These are phyloP conservation scores for Drosophila grimshawi DNA, from an alignment of 1,140 invertebrate genomes.

Conservation along the genomic window DNA sequence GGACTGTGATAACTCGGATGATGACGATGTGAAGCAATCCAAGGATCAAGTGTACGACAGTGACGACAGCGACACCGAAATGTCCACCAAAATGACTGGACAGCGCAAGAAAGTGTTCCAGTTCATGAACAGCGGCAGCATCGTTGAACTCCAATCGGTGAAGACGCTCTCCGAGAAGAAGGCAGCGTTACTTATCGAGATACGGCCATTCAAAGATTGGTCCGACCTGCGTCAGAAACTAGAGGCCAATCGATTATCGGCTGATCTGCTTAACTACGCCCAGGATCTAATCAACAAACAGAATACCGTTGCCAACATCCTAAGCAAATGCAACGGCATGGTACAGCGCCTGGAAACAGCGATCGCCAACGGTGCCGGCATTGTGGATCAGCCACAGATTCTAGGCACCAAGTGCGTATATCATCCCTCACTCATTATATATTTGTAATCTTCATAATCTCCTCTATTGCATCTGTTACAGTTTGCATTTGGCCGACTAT, in stretches of 20 bases:
- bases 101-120: conserved; percentile 91
- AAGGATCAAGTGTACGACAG: conserved; percentile 85
- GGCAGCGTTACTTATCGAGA: conserved; percentile 88
- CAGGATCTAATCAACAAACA: conserved; percentile 89
- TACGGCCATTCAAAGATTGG: conserved; percentile 90
- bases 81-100: conserved; percentile 88
- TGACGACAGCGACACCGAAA: conserved; percentile 90
- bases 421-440: too few relatives aligned
- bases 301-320: conserved; percentile 88
- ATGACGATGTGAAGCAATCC: conserved; percentile 67
- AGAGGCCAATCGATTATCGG: conserved; percentile 88
- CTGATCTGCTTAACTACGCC: conserved; percentile 90
- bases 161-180: conserved; percentile 90
- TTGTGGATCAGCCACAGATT: conserved; percentile 88
- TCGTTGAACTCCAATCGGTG: conserved; percentile 88
- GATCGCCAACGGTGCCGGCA: conserved; percentile 88
- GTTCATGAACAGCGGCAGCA: conserved; percentile 89
- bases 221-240: conserved; percentile 90
- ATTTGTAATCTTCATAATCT: not conserved
- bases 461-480: conserved; percentile 54
- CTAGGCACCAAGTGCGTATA: conserved; percentile 85
- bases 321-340: conserved; percentile 91
- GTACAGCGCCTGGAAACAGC: conserved; percentile 90
- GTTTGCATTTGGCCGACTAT: conserved; percentile 92
- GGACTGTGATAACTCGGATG: conserved; percentile 68